Evolutionary conservation across 2,797 vertebrate genomes (phyloP), one percentile per base, ranked within the genome.

Genomic region (Sebastes iracundus): DNA sequence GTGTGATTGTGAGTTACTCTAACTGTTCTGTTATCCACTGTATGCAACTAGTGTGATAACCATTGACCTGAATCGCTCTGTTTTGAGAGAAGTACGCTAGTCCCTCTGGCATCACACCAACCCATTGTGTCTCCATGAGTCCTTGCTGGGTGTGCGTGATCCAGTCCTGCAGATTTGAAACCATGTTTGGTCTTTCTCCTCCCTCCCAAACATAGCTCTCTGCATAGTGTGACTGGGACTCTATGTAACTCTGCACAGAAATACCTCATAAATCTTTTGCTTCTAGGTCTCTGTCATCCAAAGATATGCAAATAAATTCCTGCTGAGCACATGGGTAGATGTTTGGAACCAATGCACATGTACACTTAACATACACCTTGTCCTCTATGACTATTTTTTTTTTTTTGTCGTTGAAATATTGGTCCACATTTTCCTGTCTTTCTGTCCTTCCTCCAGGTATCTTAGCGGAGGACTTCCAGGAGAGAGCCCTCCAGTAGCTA

Each of bases 391-490:
- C 23, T 27, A 5, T 52, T 33, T 63, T 46, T 25, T 49, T 32
- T 22, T 23, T 53, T 7, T 42, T 79, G 9, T 49, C 4, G 7
- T 49, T 23, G 1, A 82, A 46, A 23, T 14, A 2, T 49, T 32
- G 6, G 6, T 30, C 18, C 30, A 2, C 13, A 28, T 62, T 46
- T 10, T 3, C 20, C 2, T 3, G 11, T 28, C 13, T 62, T 49
- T 78, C 2, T 14, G 2, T 77, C 42, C 58, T 72, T 25, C 7
- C 65, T 81, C 18, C 33, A 99, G 98, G 91, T 99, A 97, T 91
- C 91, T 98, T 86, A 96, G 82, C 59, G 94, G 94, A 79, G 87
- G 86, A 2, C 14, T 42, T 38, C 75, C 79, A 8, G 94, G 94
- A 46, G 97, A 97, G 5, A 82, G 6, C 42, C 80, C 53, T 64